Percentiles rank a stretch among this genome's conserved stretches.
Evolutionary conservation across 2,888 invertebrate genomes (phyloP).

Genomic region (Heteromyza rotundicornis): DNA sequence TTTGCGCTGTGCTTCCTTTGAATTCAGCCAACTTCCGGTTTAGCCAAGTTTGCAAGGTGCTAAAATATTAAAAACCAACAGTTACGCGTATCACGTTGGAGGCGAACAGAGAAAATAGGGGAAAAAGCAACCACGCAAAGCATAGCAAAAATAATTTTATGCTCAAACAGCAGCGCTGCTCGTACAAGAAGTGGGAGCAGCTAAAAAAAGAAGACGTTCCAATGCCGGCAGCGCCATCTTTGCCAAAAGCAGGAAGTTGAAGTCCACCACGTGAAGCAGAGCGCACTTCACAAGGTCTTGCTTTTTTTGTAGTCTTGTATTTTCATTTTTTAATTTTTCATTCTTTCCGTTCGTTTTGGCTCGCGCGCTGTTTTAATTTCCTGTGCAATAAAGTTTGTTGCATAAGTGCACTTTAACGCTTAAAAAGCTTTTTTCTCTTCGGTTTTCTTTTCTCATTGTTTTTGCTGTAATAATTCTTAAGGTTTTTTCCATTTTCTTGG

Average conservation of each 20-base stretch:
- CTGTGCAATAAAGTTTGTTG: slow-evolving; percentile 42
- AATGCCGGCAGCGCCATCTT: not conserved
- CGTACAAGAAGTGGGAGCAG: no score
- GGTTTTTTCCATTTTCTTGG: not conserved
- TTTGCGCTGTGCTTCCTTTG: no score
- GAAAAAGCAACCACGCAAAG: not conserved
- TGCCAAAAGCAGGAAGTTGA: not conserved
- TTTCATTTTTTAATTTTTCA: slow-evolving; percentile 1
- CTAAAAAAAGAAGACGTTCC: no score
- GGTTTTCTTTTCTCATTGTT: not conserved
- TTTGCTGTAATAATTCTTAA: slow-evolving; percentile 18
- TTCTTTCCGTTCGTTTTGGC: slow-evolving; percentile 7
- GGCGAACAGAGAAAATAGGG: not conserved
- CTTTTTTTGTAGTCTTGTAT: not conserved
- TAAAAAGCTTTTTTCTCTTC: slow-evolving; percentile 21
- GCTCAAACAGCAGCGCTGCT: not conserved
- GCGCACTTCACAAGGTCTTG: not conserved
- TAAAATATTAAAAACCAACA: slow-evolving; percentile 12
- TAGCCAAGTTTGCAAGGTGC: slow-evolving; percentile 4
- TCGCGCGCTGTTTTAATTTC: slow-evolving; percentile 40
- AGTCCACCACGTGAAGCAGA: slow-evolving; percentile 10
- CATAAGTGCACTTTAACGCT: slow-evolving; percentile 35
- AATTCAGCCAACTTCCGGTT: not conserved
- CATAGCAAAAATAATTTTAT: not conserved
- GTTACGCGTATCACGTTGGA: not conserved